Base-by-base conservation (phyloP, 92 coral and sea anemone species). In the Porites lobata region DNA sequence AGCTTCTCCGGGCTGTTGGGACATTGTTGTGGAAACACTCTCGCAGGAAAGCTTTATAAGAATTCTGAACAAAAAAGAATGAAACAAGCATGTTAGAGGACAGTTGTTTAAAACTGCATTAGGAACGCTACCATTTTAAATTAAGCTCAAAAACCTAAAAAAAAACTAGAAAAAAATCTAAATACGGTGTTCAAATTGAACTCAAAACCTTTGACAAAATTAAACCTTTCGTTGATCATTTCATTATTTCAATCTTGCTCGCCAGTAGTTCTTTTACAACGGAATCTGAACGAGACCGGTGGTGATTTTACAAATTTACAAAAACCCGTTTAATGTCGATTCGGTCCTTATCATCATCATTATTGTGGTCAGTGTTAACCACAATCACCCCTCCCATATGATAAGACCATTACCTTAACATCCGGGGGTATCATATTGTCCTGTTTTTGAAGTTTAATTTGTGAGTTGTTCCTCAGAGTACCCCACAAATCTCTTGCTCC, bases 401-500 rank as follows among this genome's bases (percentile, higher is more conserved):
- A 56, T 56, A 10, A 10, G 61, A 56, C 13, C 15, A 0, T 63
- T 88, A 97, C 99, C 98, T 97, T 97, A 10, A 97, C 90, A 69
- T 94, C 98, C 43, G 81, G 86, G 32, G 96, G 91, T n/a, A 97
- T 97, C 69, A 82, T 75, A 1, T 92, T 94, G 76, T 97, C 99
- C 78, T 97, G 90, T 68, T 76, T 84, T 57, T 92, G 92, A 19
- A 97, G 92, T 77, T 95, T 97, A 51, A 85, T 81, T 65, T 88
- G 82, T 7, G 99, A 97, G 65, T 90, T 92, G 66, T 85, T 92
- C 80, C 99, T 90, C 38, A 97, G 88, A 0, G 85, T 84, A 14
- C 90, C 79, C 99, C 99, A 97, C 52, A 97, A 72, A 10, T 94
- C 98, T n/a, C 90, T 92, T 3, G 98, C 99, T 50, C 99, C 99